A percentile compares a stretch with the other conserved stretches of the same genome.
Evolutionary conservation across 2,113 vertebrate genomes (phyloP).

Genomic region (Mesitornis unicolor): DNA sequence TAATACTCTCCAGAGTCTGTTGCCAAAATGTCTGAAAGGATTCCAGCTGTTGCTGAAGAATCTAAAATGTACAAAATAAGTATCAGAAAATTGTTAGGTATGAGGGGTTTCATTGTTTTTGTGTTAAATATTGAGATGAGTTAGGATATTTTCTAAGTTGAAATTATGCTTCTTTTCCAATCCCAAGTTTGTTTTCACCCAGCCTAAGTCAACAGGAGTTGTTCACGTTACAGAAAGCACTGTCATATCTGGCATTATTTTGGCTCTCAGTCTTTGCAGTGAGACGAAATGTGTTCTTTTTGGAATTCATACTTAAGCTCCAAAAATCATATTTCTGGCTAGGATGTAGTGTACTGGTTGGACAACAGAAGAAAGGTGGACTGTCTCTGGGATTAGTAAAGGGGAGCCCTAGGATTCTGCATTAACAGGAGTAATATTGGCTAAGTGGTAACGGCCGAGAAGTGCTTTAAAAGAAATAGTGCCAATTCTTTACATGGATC

Average conservation of each 20-base stretch:
- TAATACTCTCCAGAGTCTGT: conserved; percentile 65
- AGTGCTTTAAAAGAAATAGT: background rate
- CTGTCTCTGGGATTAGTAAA: background rate
- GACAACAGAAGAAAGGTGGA: background rate
- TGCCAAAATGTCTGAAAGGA: conserved; percentile 63
- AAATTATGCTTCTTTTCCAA: background rate
- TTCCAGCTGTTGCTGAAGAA: conserved; percentile 64
- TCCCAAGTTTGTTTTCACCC: background rate
- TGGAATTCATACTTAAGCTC: background rate
- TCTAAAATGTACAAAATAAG: conserved; percentile 14
- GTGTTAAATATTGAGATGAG: background rate
- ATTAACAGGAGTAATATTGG: background rate
- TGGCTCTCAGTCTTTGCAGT: background rate
- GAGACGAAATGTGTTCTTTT: background rate
- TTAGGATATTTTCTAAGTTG: background rate
- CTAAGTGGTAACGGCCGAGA: background rate
- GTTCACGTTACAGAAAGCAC: background rate
- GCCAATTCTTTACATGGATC: background rate
- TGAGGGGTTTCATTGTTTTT: background rate
- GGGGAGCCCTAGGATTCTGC: background rate
- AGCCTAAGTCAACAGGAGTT: background rate
- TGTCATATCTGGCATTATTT: background rate
- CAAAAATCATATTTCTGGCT: background rate
- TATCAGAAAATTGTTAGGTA: background rate
- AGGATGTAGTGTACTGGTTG: background rate